Percentiles rank a stretch among this genome's conserved stretches.
Conservation (phyloP, 1,140 invertebrate genomes). For the Matsumurasca onukii region DNA sequence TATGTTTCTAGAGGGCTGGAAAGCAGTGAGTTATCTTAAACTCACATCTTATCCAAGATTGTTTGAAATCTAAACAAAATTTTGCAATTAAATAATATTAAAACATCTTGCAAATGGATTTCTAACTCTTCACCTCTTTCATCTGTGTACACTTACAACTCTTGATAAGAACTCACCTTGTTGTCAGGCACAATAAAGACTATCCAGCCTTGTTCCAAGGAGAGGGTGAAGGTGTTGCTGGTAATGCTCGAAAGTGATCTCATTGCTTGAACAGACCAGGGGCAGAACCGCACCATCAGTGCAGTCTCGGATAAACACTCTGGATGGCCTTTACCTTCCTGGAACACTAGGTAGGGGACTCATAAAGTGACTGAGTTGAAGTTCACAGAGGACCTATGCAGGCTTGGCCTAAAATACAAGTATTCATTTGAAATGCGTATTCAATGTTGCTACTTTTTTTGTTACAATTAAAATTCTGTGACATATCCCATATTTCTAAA, state of each 20-base stretch:
- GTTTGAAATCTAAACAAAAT: no score
- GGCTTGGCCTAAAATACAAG: constrained; percentile 51
- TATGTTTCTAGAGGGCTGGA: no score
- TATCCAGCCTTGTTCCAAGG: constrained; percentile 83
- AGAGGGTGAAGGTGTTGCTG: constrained; percentile 70
- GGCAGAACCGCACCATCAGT: constrained; percentile 76
- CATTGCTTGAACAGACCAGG: constrained; percentile 75
- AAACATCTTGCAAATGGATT: no score
- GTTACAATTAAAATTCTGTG: constrained; percentile 26
- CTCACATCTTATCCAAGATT: no score
- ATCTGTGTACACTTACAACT: no score
- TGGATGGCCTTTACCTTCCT: constrained; percentile 81
- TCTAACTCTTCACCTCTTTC: no score
- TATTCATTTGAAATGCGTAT: neutral
- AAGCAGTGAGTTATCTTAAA: no score
- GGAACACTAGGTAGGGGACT: constrained; percentile 80
- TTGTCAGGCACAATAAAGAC: constrained; percentile 74
- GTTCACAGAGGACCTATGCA: constrained; percentile 82
- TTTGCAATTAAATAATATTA: no score
- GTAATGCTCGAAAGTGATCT: constrained; percentile 70
- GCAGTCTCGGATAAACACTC: constrained; percentile 77
- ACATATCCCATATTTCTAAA: no score
- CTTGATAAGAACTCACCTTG: constrained; percentile 54
- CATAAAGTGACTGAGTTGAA: constrained; percentile 60
- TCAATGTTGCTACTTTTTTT: neutral